Evolutionary conservation across 2,113 vertebrate genomes (phyloP), one percentile per base, ranked within the genome.

Genomic region (Lepus americanus): DNA sequence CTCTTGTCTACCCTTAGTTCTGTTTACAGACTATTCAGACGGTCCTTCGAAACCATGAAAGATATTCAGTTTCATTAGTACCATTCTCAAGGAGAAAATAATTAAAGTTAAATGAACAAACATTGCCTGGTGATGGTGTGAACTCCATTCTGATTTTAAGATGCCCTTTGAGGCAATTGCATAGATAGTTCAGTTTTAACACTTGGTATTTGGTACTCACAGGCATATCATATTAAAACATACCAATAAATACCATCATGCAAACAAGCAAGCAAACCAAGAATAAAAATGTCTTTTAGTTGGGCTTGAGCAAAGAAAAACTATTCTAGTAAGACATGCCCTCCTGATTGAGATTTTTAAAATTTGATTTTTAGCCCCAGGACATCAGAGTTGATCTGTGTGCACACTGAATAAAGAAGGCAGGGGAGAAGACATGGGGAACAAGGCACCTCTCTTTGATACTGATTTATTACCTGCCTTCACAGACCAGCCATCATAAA

Each of bases 91-190:
- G 98, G 98, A 98, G 98, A 98, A 98, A 98, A 98, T 98, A 98
- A 98, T 98, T 98, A 98, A 98, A 98, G 98, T 98, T 98, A 98
- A 98, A 98, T 98, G 98, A 98, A 98, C 98, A 98, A 98, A 98
- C 97, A 98, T 97, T 98, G 98, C 98, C 97, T 97, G 97, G 98
- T 93, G 96, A 98, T 98, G 96, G 96, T 98, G 98, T 98, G 95
- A 98, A 98, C 95, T 97, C 87, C 96, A 96, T 93, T 97, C 97
- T 97, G 90, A 95, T 96, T 98, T 98, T 98, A 96, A 98, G 97
- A 95, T 98, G 95, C 90, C 88, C 90, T 61, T 9, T 94, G 85
- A 97, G 96, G 79, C 96, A 93, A 77, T 33, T 88, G 63, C 85
- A 29, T 70, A 78, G 86, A 70, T 96, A 93, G 5, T 12, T 94